A percentile compares a stretch with the other conserved stretches of the same genome.
phyloP scores from a whole-genome alignment of 2,888 invertebrate genomes.

The Dioctria linearis region DNA sequence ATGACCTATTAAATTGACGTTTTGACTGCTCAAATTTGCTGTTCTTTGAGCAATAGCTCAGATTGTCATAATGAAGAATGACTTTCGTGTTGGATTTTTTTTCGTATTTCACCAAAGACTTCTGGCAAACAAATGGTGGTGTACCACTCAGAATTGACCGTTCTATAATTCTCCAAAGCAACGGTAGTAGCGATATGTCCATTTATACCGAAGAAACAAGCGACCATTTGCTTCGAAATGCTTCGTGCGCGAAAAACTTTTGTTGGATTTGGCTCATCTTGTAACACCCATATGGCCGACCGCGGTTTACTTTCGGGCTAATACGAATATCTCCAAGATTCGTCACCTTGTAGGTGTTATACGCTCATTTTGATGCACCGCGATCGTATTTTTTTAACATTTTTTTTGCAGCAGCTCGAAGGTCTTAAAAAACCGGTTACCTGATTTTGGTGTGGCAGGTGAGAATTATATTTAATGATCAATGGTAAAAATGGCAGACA shows the following conservation, averaged over 20 bases:
- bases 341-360: constrained; percentile 9
- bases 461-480: too few relatives aligned
- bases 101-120: constrained; percentile 1
- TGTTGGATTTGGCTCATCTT: constrained; percentile 55
- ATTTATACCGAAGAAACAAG: constrained; percentile 44
- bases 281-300: constrained; percentile 51
- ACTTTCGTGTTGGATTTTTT: background rate
- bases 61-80: constrained; percentile 41
- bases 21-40: background rate
- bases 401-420: too few relatives aligned
- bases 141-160: too few relatives aligned
- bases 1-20: too few relatives aligned
- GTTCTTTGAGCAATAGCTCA: background rate
- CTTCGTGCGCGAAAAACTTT: constrained; percentile 57
- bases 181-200: too few relatives aligned
- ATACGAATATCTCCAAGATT: constrained; percentile 49
- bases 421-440: too few relatives aligned
- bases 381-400: too few relatives aligned
- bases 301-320: constrained; percentile 50
- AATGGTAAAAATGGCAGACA: too few relatives aligned
- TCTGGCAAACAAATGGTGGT: too few relatives aligned
- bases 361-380: background rate
- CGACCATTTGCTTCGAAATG: constrained; percentile 55
- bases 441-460: too few relatives aligned
- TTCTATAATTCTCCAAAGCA: too few relatives aligned